Base-by-base conservation (phyloP, 2,888 invertebrate species). In the Dilophus febrilis region DNA sequence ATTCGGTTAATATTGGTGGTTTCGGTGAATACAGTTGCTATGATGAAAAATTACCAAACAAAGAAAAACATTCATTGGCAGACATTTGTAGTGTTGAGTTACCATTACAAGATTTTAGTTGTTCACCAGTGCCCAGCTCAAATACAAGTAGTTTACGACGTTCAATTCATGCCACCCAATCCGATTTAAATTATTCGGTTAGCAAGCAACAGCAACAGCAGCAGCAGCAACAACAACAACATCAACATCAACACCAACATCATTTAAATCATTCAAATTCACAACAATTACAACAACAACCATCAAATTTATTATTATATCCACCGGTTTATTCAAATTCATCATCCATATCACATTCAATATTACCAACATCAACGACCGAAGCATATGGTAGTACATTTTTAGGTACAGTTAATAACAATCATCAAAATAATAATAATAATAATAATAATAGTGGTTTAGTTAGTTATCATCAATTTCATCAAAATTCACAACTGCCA, bases 21-120 rank as follows among this genome's bases (percentile, higher is more conserved):
- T 68, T 72, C 45, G 74, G 74, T 6, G 77, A 77, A 53, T 77
- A 75, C 52, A 75, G 72, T 55, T 74, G 74, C 53, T 74, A 72
- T 46, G 72, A 73, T 45, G 72, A 74, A 50, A 73, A 73, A 47
- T 59, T 70, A 4, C 68, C 67, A 27, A 48, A 53, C 37, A 59
- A 59, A 47, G 66, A 66, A 43, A 72, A 76, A 43, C 68, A 70
- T 46, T 66, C 72, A 13, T 58, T 74, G 50, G 68, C 70, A 3
- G 74, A 74, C 48, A 71, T 74, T 45, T 61, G 66, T 30, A 54
- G 50, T 40, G 71, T 71, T 14, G 77, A 82, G 51, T 64, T 82
- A 35, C 72, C 74, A 31, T 56, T 76, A 42, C 71, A 71, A 50
- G 70, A 74, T 50, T 72, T 72, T 51, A 71, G 71, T 47, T 68